Percentiles rank a stretch among this genome's conserved stretches.
Evolutionary conservation across 1,140 invertebrate species (phyloP).

Genomic region (Thaumatotibia leucotreta): DNA sequence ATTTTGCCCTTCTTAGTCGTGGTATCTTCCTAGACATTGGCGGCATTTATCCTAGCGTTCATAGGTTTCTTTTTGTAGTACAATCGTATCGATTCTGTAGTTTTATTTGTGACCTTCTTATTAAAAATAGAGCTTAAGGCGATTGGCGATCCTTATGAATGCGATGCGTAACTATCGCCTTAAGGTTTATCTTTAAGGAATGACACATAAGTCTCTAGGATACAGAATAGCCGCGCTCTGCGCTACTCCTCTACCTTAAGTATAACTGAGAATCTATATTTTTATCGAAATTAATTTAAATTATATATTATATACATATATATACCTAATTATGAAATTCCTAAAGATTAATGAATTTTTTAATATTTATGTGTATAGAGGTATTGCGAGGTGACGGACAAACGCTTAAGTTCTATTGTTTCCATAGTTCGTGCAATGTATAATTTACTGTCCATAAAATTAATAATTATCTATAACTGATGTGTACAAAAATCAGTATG

Average conservation of each 20-base stretch:
- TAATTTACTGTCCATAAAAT: slow-evolving; percentile 68
- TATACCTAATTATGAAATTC: slow-evolving; percentile 72
- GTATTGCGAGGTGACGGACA: slow-evolving; percentile 60
- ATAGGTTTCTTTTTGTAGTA: slow-evolving; percentile 58
- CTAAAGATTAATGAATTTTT: slow-evolving; percentile 71
- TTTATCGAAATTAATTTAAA: slow-evolving; percentile 72
- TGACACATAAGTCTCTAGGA: slow-evolving; percentile 36
- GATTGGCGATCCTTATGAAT: neutral
- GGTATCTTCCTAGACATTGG: slow-evolving; percentile 45
- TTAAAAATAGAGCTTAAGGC: neutral
- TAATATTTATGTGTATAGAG: slow-evolving; percentile 73
- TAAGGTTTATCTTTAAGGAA: slow-evolving; percentile 11
- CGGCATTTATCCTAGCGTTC: slow-evolving; percentile 61
- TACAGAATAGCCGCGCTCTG: neutral
- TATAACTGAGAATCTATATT: slow-evolving; percentile 73
- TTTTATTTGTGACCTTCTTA: neutral
- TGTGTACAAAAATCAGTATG: slow-evolving; percentile 73
- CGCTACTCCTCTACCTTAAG: slow-evolving; percentile 42
- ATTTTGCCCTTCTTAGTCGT: slow-evolving; percentile 31
- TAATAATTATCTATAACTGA: slow-evolving; percentile 61
- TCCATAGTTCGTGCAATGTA: slow-evolving; percentile 56
- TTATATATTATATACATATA: slow-evolving; percentile 32
- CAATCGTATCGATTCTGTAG: slow-evolving; percentile 49
- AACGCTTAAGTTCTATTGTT: slow-evolving; percentile 62
- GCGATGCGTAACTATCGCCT: slow-evolving; percentile 4